Evolutionary conservation across 2,113 vertebrate species (phyloP).

Genomic region (Plecturocebus donacophilus): DNA sequence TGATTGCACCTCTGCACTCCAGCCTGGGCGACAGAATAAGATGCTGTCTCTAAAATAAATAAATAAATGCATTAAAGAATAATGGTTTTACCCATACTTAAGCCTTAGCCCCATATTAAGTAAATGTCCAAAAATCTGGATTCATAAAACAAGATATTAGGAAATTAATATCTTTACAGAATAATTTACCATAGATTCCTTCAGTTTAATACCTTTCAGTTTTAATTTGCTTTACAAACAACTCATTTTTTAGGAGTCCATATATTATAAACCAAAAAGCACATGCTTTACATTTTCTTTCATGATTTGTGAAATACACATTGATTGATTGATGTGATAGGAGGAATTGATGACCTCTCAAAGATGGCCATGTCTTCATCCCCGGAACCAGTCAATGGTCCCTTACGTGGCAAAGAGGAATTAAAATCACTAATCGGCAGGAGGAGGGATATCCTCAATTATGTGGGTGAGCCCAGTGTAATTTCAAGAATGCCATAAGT

Average conservation of each 20-base stretch:
- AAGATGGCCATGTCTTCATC: neutral
- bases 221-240: conserved; percentile 27
- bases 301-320: conserved; percentile 15
- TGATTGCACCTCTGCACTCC: no score
- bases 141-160: conserved; percentile 14
- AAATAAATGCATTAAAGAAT: no score
- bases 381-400: neutral
- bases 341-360: neutral
- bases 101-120: neutral
- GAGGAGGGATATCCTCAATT: neutral
- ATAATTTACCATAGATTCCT: conserved; percentile 6
- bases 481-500: neutral
- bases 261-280: neutral
- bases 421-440: neutral
- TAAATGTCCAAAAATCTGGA: neutral
- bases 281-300: conserved; percentile 23
- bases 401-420: neutral
- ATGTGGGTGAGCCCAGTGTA: neutral
- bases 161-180: conserved; percentile 35
- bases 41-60: no score
- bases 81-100: neutral
- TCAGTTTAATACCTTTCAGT: conserved; percentile 19
- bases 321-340: neutral
- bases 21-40: no score
- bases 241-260: neutral